Evolutionary conservation across 37 sponge, comb jelly and placozoan species (phyloP), one percentile per base, ranked within the genome.

Genomic region (Cladorhizidae sp.): DNA sequence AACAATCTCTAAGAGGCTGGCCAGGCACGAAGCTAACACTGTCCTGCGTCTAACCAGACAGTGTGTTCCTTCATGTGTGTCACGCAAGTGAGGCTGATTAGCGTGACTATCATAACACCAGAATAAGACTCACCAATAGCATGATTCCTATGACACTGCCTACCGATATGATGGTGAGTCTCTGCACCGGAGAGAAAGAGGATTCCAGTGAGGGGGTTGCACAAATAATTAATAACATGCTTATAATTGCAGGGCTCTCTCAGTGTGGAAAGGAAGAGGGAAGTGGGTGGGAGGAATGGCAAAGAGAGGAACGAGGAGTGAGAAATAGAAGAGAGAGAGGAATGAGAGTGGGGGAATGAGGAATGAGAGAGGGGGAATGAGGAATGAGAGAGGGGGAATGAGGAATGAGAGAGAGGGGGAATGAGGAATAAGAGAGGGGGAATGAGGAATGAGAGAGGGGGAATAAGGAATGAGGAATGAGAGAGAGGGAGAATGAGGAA

Each of bases 311-410:
- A n/a, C 23, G 25, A 9, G 71, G 42, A 40, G 42, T 0, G n/a
- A n/a, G 1, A 2, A 49, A 52, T 26, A n/a, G 28, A 35, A 73
- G 55, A 28, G 56, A 25, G 74, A 20, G 56, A 52, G 31, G n/a
- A 28, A 23, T n/a, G n/a, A n/a, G n/a, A n/a, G n/a, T n/a, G n/a
- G n/a, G n/a, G 55, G 74, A 51, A 37, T 20, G 68, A 67, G 68
- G 37, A 11, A 11, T 67, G 68, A 61, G 63, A n/a, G n/a, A n/a
- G n/a, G n/a, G n/a, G 29, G 5, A 8, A 11, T 29, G 12, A 45
- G 49, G 49, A 12, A 45, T 45, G 5, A 5, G 9, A 9, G 49
- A 45, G 9, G 49, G 9, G 49, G 49, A 9, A 45, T 45, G 49
- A 45, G 9, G 49, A n/a, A 45, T 45, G 49, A 45, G 9, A 45